phyloP scores from a whole-genome alignment of 2,113 vertebrate species.

The Tachuris rubrigastra region DNA sequence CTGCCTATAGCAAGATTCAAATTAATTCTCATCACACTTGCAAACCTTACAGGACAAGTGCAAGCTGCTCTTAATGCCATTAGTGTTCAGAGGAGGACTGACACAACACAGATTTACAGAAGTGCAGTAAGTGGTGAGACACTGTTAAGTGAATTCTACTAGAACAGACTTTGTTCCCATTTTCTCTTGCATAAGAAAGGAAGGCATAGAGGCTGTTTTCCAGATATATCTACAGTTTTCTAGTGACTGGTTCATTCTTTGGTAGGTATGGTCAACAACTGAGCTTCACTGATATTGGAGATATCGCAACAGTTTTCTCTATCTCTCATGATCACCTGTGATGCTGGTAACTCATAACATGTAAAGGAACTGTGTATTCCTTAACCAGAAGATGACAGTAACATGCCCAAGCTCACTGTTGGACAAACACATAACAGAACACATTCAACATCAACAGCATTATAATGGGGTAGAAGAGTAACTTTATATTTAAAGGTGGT shows the following conservation, averaged over 20 bases:
- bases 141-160: neutral
- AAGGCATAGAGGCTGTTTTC: neutral
- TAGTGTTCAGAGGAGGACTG: neutral
- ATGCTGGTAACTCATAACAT: neutral
- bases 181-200: neutral
- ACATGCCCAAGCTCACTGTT: neutral
- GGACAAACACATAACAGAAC: neutral
- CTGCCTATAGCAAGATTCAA: neutral
- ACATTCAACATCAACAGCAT: neutral
- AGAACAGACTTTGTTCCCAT: neutral
- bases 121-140: neutral
- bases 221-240: neutral
- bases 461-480: neutral
- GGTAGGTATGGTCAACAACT: neutral
- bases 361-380: accelerated
- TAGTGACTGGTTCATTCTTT: neutral
- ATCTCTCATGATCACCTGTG: neutral
- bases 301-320: neutral
- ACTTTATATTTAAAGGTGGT: neutral
- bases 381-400: neutral
- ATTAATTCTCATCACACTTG: neutral
- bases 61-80: neutral
- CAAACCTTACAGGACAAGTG: neutral
- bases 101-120: neutral
- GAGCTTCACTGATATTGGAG: neutral